phyloP scores from a whole-genome alignment of 2,113 vertebrate species.

The Numenius arquata region DNA sequence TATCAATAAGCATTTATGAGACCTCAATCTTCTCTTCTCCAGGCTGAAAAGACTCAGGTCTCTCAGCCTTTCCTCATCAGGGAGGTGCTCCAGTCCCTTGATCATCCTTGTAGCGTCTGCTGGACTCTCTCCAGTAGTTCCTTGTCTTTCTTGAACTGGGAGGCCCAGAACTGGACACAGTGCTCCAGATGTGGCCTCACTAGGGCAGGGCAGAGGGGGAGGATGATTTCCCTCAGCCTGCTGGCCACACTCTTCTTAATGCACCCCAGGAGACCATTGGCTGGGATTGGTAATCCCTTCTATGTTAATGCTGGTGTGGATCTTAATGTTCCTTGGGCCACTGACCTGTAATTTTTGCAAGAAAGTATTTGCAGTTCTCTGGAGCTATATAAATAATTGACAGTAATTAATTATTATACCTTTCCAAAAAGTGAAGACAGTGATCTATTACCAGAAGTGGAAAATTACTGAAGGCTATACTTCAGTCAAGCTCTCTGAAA shows the following conservation, averaged over 20 bases:
- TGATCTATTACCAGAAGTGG: background rate
- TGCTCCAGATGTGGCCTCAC: background rate
- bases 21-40: background rate
- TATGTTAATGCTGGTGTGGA: background rate
- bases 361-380: background rate
- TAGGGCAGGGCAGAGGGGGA: background rate
- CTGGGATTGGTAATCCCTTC: background rate
- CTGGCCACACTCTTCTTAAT: background rate
- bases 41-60: background rate
- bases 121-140: background rate
- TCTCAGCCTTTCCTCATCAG: background rate
- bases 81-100: background rate
- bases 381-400: slow-evolving; percentile 10
- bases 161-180: no score
- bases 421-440: background rate
- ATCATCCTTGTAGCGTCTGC: background rate
- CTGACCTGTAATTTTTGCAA: background rate
- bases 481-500: background rate
- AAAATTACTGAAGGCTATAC: slow-evolving; percentile 3
- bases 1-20: background rate
- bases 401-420: slow-evolving; percentile 32
- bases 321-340: background rate
- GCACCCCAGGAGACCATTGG: background rate
- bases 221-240: background rate
- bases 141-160: background rate